Evolutionary conservation across 2,888 invertebrate species (phyloP).

Genomic region (Drosophila tanythrix): DNA sequence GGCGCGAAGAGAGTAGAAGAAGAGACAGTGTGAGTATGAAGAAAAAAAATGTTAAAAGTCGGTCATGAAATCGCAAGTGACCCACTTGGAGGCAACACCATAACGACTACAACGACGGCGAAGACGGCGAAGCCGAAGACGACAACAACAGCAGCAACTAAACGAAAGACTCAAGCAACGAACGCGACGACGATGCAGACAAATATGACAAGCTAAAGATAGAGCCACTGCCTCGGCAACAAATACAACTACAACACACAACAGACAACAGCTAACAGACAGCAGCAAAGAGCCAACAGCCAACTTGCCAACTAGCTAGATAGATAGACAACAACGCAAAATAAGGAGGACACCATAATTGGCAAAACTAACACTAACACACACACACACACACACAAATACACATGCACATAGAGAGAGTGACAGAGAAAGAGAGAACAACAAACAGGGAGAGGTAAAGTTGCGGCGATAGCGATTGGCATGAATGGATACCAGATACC

Average conservation of each 20-base stretch:
- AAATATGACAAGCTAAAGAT: conserved; percentile 74
- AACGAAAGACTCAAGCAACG: conserved; percentile 77
- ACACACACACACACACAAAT: conserved; percentile 36
- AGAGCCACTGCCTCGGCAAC: conserved; percentile 65
- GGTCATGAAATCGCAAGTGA: conserved; percentile 85
- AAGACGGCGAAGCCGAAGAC: conserved; percentile 17
- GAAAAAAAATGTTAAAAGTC: conserved; percentile 72
- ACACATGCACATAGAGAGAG: conserved; percentile 17
- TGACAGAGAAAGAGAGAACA: conserved; percentile 17
- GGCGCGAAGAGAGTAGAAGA: conserved; percentile 13
- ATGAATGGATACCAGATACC: conserved; percentile 63
- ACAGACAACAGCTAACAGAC: conserved; percentile 16
- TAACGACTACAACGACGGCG: conserved; percentile 42
- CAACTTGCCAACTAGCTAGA: conserved; percentile 49
- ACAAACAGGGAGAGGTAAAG: conserved; percentile 12
- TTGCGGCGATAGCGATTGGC: conserved; percentile 43
- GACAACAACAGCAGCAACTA: conserved; percentile 30
- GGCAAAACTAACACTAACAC: conserved; percentile 69
- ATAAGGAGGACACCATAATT: conserved; percentile 82
- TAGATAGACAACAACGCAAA: conserved; percentile 67
- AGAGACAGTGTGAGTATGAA: conserved; percentile 45
- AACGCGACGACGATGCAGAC: conserved; percentile 70
- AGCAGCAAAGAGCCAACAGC: conserved; percentile 27
- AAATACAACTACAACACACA: conserved; percentile 24
- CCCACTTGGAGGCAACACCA: conserved; percentile 80